A percentile compares a stretch with the other conserved stretches of the same genome.
Conservation (phyloP, 2,797 vertebrate genomes). For the Chiroxiphia lanceolata region DNA sequence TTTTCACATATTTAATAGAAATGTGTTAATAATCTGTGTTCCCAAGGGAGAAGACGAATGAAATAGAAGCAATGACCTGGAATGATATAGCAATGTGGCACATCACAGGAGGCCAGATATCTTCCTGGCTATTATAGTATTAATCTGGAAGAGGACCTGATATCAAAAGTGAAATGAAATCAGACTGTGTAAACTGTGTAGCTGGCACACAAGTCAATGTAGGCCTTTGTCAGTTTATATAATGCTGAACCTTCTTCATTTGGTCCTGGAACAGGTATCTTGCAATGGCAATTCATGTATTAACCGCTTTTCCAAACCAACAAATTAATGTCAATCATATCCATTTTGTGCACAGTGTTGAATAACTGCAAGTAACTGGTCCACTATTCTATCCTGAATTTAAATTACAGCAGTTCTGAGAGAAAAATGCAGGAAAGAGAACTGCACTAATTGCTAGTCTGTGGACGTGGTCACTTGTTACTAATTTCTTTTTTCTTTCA, state of each 20-base stretch:
- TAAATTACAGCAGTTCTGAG: not conserved
- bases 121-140: not conserved
- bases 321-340: not conserved
- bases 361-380: not conserved
- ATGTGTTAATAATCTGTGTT: not conserved
- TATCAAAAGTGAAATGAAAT: not conserved
- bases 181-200: not conserved
- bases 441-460: not conserved
- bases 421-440: not conserved
- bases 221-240: not conserved
- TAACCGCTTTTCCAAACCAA: not conserved
- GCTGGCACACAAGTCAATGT: not conserved
- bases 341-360: not conserved
- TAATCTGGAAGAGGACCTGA: not conserved
- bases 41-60: not conserved
- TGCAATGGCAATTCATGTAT: not conserved
- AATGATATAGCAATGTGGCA: not conserved
- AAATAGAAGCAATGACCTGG: not conserved
- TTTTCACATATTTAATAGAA: not conserved
- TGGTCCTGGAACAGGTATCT: not conserved
- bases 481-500: not conserved
- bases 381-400: not conserved
- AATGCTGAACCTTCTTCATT: not conserved
- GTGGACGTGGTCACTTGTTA: not conserved
- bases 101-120: not conserved